Base-by-base conservation (phyloP, 30 jellyfish, hydroid and myxozoan genomes). In the Aurelia aurita complex sp. Pacific region DNA sequence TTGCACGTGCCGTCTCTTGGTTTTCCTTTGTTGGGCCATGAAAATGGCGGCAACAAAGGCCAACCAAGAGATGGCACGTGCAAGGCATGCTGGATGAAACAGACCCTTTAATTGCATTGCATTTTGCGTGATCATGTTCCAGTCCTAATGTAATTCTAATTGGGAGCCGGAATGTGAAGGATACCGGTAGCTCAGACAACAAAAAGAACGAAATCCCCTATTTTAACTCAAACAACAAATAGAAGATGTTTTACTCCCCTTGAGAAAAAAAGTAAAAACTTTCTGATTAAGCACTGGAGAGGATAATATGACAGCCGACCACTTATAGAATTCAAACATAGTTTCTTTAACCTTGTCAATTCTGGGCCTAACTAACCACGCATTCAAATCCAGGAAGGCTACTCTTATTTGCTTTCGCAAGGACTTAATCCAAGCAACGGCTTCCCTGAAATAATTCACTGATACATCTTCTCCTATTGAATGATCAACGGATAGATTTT, bases 361-460 rank as follows among this genome's bases (percentile, higher is more conserved):
- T 14, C 70, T 0, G 32, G 35, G 73, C 36, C 63, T 15, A 15
- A 23, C 62, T 64, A 64, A 40, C 80, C 59, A 79, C 80, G 89
- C 80, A 79, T 53, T 2, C 74, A 66, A 79, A 42, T 35, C 89
- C 73, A 14, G 73, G 72, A 40, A 79, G 74, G 64, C 89, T 65
- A 4, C 18, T 70, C 13, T 13, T 79, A 35, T 64, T 64, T 79
- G 80, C 59, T 42, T 34, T 55, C 33, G 60, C 72, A 79, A 79
- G 68, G 89, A 79, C 69, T 40, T 66, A 64, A 79, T 65, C 80
- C 89, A 79, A 64, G 57, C 80, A 65, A n/a, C 63, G 53, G 34
- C 50, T 63, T 66, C 63, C 70, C 19, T 35, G 79, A 64, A 79
- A 79, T 79, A 64, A 64, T 66, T 40, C 72, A 6, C 55, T 79